phyloP scores from a whole-genome alignment of 2,113 vertebrate species.

The Sakesphorus luctuosus region DNA sequence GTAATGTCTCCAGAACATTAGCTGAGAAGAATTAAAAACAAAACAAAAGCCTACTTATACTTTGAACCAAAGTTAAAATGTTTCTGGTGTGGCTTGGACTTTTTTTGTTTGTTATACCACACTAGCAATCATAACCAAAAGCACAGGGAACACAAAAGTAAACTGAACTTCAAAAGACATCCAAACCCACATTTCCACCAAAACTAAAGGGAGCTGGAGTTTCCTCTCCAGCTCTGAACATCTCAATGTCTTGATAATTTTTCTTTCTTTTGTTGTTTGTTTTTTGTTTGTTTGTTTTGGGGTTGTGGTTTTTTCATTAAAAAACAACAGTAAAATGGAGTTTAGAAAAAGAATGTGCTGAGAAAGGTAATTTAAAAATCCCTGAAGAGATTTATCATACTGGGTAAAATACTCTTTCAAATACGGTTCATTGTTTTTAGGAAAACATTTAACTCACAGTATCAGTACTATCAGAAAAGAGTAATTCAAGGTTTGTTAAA shows the following conservation, averaged over 20 bases:
- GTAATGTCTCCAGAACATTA: conserved; percentile 95
- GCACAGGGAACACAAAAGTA: not conserved
- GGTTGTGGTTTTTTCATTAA: not conserved
- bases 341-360: not conserved
- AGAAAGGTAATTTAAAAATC: not conserved
- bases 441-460: not conserved
- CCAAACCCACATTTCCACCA: not conserved
- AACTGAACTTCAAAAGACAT: not conserved
- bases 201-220: not conserved
- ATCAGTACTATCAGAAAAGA: not conserved
- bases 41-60: not conserved
- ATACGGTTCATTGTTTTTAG: not conserved
- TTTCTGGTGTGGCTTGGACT: fast-evolving
- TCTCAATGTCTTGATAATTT: not conserved
- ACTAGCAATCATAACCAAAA: not conserved
- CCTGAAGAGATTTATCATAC: not conserved
- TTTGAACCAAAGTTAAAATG: not conserved
- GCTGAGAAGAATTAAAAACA: conserved; percentile 74
- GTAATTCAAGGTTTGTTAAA: not conserved
- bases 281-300: not conserved
- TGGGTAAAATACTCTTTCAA: not conserved
- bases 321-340: not conserved
- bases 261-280: not conserved
- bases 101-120: not conserved
- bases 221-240: not conserved